phyloP scores from a whole-genome alignment of 1,140 invertebrate species.

The Drosophila sturtevanti region DNA sequence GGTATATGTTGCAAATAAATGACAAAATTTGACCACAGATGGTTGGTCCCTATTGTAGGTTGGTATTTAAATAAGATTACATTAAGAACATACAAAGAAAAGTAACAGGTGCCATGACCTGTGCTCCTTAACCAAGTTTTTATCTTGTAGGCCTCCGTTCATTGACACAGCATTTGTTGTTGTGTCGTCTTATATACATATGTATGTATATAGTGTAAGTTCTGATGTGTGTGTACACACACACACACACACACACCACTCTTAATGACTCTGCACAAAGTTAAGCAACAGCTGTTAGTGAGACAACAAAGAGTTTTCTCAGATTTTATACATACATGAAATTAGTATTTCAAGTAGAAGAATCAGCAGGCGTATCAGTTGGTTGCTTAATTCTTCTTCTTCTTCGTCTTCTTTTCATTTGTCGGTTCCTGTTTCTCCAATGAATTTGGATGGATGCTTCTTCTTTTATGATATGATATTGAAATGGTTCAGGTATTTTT shows the following conservation, averaged over 20 bases:
- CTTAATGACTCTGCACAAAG: slow-evolving; percentile 38
- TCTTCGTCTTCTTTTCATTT: too few relatives aligned
- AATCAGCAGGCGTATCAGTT: slow-evolving; percentile 67
- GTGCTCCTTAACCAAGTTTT: neutral
- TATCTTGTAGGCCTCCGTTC: neutral
- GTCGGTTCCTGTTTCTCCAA: slow-evolving; percentile 13
- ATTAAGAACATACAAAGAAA: neutral
- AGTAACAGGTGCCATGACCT: neutral
- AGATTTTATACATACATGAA: slow-evolving; percentile 53
- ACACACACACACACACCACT: neutral
- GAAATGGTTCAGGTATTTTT: neutral
- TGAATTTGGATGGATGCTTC: neutral
- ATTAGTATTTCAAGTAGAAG: slow-evolving; percentile 48
- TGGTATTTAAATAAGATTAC: slow-evolving; percentile 1
- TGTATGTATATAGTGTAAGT: too few relatives aligned
- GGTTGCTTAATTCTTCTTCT: too few relatives aligned
- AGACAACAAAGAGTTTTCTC: slow-evolving; percentile 49
- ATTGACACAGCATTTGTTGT: too few relatives aligned
- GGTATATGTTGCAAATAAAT: neutral
- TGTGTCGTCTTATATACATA: too few relatives aligned
- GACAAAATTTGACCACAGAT: slow-evolving; percentile 5
- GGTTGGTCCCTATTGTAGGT: neutral
- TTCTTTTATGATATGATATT: neutral
- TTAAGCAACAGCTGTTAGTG: slow-evolving; percentile 47
- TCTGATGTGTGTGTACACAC: neutral